These are phyloP conservation scores for Drosophila teissieri DNA, from an alignment of 1,140 invertebrate genomes.

Conservation along the genomic window DNA sequence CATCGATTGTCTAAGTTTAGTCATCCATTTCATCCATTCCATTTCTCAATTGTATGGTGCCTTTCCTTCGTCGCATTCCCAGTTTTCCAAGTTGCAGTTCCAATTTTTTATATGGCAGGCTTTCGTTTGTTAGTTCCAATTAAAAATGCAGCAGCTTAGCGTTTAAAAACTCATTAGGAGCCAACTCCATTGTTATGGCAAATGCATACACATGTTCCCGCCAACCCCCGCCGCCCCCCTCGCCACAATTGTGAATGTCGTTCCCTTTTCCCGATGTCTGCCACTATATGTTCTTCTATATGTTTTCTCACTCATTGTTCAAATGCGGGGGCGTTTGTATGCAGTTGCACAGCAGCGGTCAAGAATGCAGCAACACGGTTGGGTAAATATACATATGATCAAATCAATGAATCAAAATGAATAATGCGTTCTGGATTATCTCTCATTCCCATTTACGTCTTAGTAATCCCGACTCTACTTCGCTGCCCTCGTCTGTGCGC, in stretches of 20 bases:
- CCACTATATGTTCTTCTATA: slow-evolving; percentile 10
- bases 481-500: not conserved
- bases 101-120: not conserved
- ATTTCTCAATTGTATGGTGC: not conserved
- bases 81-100: slow-evolving; percentile 6
- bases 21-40: slow-evolving; percentile 4
- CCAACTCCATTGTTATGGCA: slow-evolving; percentile 40
- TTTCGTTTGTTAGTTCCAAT: slow-evolving; percentile 32
- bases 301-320: slow-evolving; percentile 19
- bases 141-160: slow-evolving; percentile 40
- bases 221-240: too few species aligned
- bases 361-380: not conserved
- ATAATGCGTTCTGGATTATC: too few species aligned
- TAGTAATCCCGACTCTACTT: not conserved
- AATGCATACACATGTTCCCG: slow-evolving; percentile 46
- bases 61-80: not conserved
- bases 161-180: slow-evolving; percentile 54
- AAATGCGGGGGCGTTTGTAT: slow-evolving; percentile 18
- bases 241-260: not conserved
- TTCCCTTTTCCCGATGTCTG: slow-evolving; percentile 3
- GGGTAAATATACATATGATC: too few species aligned
- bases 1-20: slow-evolving; percentile 19
- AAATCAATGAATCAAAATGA: too few species aligned
- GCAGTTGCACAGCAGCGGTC: slow-evolving; percentile 9
- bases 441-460: too few species aligned